These are phyloP conservation scores for Eueremaeus valkanovi DNA, from an alignment of 2,888 invertebrate genomes.

Conservation along the genomic window DNA sequence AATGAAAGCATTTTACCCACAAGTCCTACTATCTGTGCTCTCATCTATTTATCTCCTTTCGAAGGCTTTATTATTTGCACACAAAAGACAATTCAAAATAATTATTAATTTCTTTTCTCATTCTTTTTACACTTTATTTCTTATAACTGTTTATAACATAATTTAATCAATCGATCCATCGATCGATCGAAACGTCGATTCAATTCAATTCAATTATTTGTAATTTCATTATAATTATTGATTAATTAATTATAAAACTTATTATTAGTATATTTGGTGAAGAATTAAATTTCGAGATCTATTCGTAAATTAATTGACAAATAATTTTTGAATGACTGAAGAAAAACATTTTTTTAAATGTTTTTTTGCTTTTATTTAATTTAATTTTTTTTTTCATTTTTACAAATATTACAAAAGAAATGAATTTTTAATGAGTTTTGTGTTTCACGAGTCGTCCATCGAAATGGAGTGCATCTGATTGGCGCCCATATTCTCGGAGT, in stretches of 20 bases:
- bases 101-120: not conserved
- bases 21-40: not conserved
- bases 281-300: not conserved
- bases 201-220: not conserved
- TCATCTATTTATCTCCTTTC: not conserved
- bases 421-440: not conserved
- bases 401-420: not conserved
- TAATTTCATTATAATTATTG: not conserved
- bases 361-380: not conserved
- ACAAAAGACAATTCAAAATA: not conserved
- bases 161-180: no score
- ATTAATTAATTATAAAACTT: not conserved
- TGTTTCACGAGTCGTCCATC: not conserved
- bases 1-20: not conserved
- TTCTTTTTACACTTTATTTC: not conserved
- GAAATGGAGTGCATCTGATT: not conserved
- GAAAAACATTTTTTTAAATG: no score
- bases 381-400: not conserved
- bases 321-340: not conserved
- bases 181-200: no score
- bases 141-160: no score
- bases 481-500: constrained; percentile 3
- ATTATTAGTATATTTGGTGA: not conserved
- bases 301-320: not conserved
- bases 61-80: not conserved